These are phyloP conservation scores for Neocrepidodera transversa DNA, from an alignment of 2,888 invertebrate species.

Conservation along the genomic window DNA sequence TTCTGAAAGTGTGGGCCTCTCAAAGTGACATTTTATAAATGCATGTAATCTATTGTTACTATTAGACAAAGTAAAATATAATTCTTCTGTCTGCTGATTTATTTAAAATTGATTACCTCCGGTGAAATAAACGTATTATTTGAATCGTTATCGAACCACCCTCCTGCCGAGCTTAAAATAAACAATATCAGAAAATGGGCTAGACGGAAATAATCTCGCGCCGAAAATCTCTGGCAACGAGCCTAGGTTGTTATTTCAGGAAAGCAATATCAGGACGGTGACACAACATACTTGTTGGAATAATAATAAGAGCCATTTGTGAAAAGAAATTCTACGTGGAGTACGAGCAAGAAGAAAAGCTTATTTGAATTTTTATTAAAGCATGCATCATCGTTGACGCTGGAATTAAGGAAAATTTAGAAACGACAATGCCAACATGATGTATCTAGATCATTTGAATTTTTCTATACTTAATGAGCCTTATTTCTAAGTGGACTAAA, in stretches of 20 bases:
- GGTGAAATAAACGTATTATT: too few relatives aligned
- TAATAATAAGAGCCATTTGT: conserved; percentile 36
- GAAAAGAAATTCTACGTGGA: conserved; percentile 23
- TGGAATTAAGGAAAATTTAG: conserved; percentile 20
- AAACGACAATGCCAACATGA: background rate
- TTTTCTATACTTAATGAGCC: conserved; percentile 5
- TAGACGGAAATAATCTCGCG: background rate
- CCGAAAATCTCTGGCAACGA: conserved; percentile 9
- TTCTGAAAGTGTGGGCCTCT: too few relatives aligned
- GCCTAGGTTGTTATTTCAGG: conserved; percentile 17
- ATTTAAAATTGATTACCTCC: too few relatives aligned
- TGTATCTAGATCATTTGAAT: conserved; percentile 1
- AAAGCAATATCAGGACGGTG: conserved; percentile 25
- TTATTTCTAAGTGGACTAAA: too few relatives aligned
- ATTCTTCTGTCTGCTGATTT: too few relatives aligned
- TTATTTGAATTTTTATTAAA: conserved; percentile 44
- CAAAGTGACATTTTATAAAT: too few relatives aligned
- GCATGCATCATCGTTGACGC: conserved; percentile 37
- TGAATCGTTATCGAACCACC: too few relatives aligned
- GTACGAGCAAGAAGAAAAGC: conserved; percentile 18
- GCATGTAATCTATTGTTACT: too few relatives aligned
- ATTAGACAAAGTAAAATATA: too few relatives aligned
- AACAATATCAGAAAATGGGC: background rate
- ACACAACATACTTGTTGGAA: conserved; percentile 30
- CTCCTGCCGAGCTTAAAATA: too few relatives aligned